Evolutionary conservation across 37 sponge, comb jelly and placozoan genomes (phyloP).

Genomic region (Chondrosia reniformis): DNA sequence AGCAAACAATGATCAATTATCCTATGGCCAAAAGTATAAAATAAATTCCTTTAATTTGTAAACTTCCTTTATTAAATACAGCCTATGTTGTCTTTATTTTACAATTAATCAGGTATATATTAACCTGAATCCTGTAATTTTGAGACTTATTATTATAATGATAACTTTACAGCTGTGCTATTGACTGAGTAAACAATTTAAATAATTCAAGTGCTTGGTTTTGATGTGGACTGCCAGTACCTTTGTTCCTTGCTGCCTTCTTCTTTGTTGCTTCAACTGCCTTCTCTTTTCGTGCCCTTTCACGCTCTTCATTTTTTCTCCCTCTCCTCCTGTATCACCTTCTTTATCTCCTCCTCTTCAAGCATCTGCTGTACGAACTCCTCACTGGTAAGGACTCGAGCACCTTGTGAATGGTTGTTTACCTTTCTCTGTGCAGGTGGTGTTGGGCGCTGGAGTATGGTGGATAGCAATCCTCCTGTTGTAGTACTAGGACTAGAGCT

Average conservation of each 20-base stretch:
- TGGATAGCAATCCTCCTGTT: background rate
- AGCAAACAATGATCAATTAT: too few relatives aligned
- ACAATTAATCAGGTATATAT: too few relatives aligned
- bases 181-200: too few relatives aligned
- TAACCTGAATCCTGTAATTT: too few relatives aligned
- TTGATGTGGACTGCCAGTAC: background rate
- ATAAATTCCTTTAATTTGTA: too few relatives aligned
- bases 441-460: background rate
- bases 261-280: background rate
- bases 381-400: background rate
- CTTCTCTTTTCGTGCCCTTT: background rate
- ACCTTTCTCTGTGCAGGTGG: constrained; percentile 3
- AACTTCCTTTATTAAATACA: too few relatives aligned
- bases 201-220: too few relatives aligned
- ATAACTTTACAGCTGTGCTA: too few relatives aligned
- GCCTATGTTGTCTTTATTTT: too few relatives aligned
- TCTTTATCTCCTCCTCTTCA: background rate
- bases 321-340: background rate
- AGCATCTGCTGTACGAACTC: background rate
- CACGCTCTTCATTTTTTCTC: background rate
- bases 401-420: background rate
- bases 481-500: background rate
- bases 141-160: too few relatives aligned
- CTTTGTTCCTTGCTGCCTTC: background rate
- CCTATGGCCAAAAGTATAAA: too few relatives aligned